phyloP scores from a whole-genome alignment of 1,140 invertebrate species.

The Dolichoris vasculosae region DNA sequence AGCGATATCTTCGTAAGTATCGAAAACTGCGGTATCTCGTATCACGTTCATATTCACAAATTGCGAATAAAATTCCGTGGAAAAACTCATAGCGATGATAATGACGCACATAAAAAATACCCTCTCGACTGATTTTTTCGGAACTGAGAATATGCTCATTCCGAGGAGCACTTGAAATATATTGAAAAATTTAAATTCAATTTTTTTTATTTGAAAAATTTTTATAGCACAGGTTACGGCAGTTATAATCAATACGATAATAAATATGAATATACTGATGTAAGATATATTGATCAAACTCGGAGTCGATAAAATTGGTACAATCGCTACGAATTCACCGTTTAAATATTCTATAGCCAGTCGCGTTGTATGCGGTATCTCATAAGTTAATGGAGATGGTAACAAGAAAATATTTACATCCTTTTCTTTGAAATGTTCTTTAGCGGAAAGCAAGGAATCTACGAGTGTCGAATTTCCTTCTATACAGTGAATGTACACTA shows the following conservation, averaged over 20 bases:
- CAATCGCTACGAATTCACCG: background rate
- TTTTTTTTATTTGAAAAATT: background rate
- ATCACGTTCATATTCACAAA: conserved; percentile 1
- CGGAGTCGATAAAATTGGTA: background rate
- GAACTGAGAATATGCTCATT: background rate
- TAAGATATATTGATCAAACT: background rate
- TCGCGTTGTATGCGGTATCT: background rate
- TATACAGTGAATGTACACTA: background rate
- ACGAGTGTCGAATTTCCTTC: background rate
- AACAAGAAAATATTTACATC: background rate
- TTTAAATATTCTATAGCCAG: background rate
- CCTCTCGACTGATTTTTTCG: background rate
- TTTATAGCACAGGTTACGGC: background rate
- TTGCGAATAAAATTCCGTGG: conserved; percentile 4
- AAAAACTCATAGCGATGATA: conserved; percentile 4
- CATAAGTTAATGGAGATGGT: background rate
- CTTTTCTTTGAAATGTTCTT: background rate
- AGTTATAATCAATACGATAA: background rate
- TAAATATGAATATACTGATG: background rate
- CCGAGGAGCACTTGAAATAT: conserved; percentile 9
- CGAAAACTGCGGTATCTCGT: background rate
- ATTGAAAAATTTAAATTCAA: background rate
- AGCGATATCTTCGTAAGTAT: background rate
- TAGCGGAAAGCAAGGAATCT: background rate
- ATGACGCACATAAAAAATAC: conserved; percentile 3